Conservation (phyloP, 2,888 invertebrate genomes). For the Yponomeuta plumbellus region DNA sequence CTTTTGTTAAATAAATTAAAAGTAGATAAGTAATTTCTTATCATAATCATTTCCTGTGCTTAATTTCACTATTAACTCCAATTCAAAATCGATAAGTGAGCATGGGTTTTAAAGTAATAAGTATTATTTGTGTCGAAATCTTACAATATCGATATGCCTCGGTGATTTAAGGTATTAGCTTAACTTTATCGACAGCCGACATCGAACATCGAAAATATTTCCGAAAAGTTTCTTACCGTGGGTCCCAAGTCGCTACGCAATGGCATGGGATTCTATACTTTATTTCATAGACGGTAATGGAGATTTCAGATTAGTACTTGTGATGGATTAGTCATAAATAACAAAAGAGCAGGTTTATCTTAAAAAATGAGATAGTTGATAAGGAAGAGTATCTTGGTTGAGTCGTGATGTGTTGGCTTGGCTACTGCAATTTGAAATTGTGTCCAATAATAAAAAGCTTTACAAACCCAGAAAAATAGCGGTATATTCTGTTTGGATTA, state of each 20-base stretch:
- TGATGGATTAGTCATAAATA: conserved; percentile 32
- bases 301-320: conserved; percentile 3
- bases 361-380: conserved; percentile 62
- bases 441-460: not conserved
- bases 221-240: conserved; percentile 31
- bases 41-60: conserved; percentile 1
- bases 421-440: not conserved
- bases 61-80: not conserved
- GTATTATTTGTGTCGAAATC: conserved; percentile 6
- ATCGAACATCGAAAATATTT: conserved; percentile 29
- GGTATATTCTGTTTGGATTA: not conserved
- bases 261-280: conserved; percentile 32
- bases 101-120: conserved; percentile 5
- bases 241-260: conserved; percentile 31
- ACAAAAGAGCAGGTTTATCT: conserved; percentile 48
- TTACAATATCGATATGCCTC: conserved; percentile 35
- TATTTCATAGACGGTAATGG: conserved; percentile 34
- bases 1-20: no score
- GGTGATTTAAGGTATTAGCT: conserved; percentile 63
- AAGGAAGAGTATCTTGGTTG: conserved; percentile 34
- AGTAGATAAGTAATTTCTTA: conserved; percentile 3
- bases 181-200: conserved; percentile 55
- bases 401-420: conserved; percentile 5
- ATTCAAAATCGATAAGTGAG: conserved; percentile 7
- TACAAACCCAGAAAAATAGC: not conserved